These are phyloP conservation scores for Serinus canaria DNA, from an alignment of 2,113 vertebrate species.

Conservation along the genomic window DNA sequence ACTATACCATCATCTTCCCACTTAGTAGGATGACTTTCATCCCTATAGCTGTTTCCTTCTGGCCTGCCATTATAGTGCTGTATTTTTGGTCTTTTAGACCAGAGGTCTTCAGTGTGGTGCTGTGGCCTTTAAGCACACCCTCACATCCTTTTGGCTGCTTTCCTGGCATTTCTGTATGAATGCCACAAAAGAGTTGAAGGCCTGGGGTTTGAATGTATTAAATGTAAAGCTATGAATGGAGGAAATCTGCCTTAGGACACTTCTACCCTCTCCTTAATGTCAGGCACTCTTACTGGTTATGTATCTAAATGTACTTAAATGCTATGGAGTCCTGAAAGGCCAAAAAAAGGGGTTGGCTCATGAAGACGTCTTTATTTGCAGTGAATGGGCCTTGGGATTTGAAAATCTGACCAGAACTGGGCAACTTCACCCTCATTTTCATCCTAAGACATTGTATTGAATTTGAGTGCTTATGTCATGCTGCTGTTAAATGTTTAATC, in stretches of 20 bases:
- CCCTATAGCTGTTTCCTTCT: neutral
- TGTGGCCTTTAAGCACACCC: neutral
- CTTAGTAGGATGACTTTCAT: neutral
- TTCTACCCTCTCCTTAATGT: neutral
- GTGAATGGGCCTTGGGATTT: neutral
- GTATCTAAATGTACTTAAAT: neutral
- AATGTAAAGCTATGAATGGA: neutral
- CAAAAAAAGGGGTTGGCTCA: neutral
- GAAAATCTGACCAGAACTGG: neutral
- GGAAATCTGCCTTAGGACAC: neutral
- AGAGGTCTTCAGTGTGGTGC: neutral
- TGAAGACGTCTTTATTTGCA: neutral
- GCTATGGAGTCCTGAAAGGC: neutral
- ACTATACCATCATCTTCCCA: fast-evolving
- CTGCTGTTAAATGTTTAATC: neutral
- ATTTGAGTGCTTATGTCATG: neutral
- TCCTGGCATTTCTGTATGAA: neutral
- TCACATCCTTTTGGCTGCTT: neutral
- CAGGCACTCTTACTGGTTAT: neutral
- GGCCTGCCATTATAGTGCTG: neutral
- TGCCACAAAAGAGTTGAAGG: neutral
- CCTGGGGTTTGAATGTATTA: neutral
- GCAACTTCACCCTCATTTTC: neutral
- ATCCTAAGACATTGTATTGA: neutral
- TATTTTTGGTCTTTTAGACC: neutral